Evolutionary conservation across 1,140 invertebrate genomes (phyloP), one percentile per base, ranked within the genome.

Genomic region (Physella acuta): DNA sequence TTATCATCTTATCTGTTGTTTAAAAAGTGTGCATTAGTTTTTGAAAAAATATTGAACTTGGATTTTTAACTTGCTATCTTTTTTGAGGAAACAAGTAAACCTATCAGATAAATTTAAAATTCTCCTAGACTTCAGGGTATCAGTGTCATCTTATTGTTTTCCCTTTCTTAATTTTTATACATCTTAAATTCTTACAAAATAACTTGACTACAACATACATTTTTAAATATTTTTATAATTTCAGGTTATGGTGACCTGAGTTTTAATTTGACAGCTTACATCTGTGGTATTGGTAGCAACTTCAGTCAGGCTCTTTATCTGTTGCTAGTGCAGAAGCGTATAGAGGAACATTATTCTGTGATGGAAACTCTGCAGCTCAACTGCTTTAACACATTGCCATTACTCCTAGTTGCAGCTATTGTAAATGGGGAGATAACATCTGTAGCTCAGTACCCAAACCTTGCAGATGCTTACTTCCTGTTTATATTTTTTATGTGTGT

Each of bases 251-350:
- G 87, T 44, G 87, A 88, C 72, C 70, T 88, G 17, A 74, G 79
- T 14, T 86, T 88, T 70, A 85, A 85, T 69, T 24, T 79, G 30
- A 75, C 73, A 28, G 86, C 86, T 0, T 87, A 88, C 68, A 71
- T 78, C 0, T 86, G 85, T 79, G 87, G 87, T n/a, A 71, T 76
- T 0, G 58, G 84, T 4, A 87, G 86, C 75, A 86, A 87, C 65
- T 69, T 87, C 49, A 82, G 84, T 8, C 87, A 88, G 73, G 85
- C 84, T 2, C 34, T 86, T 11, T 88, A 88, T 68, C 82, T 87
- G 4, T 80, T 87, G 16, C 71, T 88, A 17, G 84, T 88, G 4
- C 87, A 88, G 77, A 78, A 78, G 70, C 77, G 75, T 58, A 76
- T 83, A 51, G 81, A 83, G 70, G 49, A 76, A n/a, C 76, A 78